These are phyloP conservation scores for Porites lobata DNA, from an alignment of 92 coral and sea anemone genomes.

Conservation along the genomic window DNA sequence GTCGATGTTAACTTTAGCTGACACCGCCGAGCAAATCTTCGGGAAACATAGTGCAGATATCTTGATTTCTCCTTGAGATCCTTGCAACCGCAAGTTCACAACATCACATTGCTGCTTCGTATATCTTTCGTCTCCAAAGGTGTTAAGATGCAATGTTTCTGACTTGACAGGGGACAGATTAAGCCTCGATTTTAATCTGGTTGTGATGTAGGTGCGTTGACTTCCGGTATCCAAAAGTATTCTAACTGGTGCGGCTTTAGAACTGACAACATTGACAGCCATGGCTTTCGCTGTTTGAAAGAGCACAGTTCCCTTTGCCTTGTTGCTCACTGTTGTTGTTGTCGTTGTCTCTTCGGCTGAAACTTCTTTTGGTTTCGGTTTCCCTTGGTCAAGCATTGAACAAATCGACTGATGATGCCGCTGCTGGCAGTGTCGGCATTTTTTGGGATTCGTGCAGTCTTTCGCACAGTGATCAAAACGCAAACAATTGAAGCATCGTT, in stretches of 20 bases:
- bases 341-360: conserved; percentile 22
- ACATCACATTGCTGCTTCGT: conserved; percentile 51
- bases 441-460: conserved; percentile 13
- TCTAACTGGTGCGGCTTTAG: conserved; percentile 32
- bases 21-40: conserved; percentile 48
- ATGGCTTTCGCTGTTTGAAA: conserved; percentile 63
- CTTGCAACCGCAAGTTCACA: conserved; percentile 43
- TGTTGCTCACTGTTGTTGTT: conserved; percentile 35
- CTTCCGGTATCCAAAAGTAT: conserved; percentile 69
- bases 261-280: conserved; percentile 27
- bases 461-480: conserved; percentile 9
- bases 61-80: conserved; percentile 25
- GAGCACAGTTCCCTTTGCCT: conserved; percentile 53
- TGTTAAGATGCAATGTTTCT: conserved; percentile 67
- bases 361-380: conserved; percentile 21
- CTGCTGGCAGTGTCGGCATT: conserved; percentile 49
- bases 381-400: neutral
- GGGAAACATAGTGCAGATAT: conserved; percentile 48
- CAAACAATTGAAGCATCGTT: conserved; percentile 50
- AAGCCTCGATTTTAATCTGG: conserved; percentile 35
- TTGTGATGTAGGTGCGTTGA: conserved; percentile 45
- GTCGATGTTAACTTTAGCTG: conserved; percentile 26
- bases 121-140: conserved; percentile 50
- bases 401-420: conserved; percentile 59
- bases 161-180: conserved; percentile 44